Base-by-base conservation (phyloP, 1,140 invertebrate species). In the Pollicipes pollicipes region DNA sequence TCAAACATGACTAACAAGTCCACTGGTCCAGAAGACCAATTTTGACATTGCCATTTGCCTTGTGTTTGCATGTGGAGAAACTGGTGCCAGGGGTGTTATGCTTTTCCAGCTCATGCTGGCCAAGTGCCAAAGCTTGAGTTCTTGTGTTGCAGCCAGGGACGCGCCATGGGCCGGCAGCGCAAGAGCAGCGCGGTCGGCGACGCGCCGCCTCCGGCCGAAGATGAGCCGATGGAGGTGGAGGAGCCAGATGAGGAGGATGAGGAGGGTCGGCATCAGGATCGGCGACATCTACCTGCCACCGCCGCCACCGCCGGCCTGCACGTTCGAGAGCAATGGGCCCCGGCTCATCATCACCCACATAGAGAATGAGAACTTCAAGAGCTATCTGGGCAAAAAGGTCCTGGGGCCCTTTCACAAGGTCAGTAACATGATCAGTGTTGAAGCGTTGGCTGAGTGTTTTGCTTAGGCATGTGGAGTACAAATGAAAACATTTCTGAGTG, bases 331-430 rank as follows among this genome's bases (percentile, higher is more conserved):
- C 69, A 83, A 81, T n/a, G 90, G 87, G 0, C 87, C 90, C 13
- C 83, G 96, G 24, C 80, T 99, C 30, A 88, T 99, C 66, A 98
- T 99, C 32, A 88, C 87, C 0, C 86, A 94, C 74, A 98, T 99
- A 76, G 86, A 88, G 0, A 97, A 96, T 80, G 83, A 87, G 35
- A 96, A 98, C 80, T 99, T 99, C 78, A 99, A 99, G 83, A 98
- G 95, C 77, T 99, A 98, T 79, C 93, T 90, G 72, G 91, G 91
- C 0, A 83, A 84, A 68, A 85, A 90, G 77, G 80, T 84, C 66
- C n/a, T 66, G 30, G 84, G 84, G 66, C 83, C 83, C 26, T 84
- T 85, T 75, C 79, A 84, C 73, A 82, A 82, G 76, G 81, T 83
- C 74, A 69, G 45, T 58, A 24, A 21, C 45, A 17, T 58, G 6